These are phyloP conservation scores for Diplosoma virens DNA, from an alignment of 23 tunicate genomes.

Conservation along the genomic window DNA sequence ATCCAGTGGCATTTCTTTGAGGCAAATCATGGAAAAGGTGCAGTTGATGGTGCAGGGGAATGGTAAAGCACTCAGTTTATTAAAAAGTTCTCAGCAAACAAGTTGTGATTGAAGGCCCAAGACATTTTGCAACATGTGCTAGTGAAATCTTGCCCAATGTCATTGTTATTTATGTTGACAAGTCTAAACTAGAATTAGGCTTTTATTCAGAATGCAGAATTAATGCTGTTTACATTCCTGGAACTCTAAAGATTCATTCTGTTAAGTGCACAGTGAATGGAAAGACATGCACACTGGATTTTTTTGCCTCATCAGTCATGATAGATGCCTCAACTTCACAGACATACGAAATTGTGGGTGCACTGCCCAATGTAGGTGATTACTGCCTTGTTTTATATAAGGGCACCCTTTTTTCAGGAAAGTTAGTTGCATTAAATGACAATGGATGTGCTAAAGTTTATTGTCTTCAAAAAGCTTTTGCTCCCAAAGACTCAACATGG, in stretches of 20 bases:
- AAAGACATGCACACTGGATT: background rate
- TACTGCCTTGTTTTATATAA: background rate
- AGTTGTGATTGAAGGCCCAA: background rate
- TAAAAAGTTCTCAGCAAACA: background rate
- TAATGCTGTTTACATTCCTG: background rate
- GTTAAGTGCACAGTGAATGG: background rate
- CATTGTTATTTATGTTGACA: too few relatives aligned
- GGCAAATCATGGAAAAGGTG: conserved; percentile 14
- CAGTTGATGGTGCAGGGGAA: conserved; percentile 3
- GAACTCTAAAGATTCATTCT: background rate
- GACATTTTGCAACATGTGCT: background rate
- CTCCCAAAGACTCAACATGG: background rate
- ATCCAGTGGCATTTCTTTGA: background rate
- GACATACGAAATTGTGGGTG: background rate
- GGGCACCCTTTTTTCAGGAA: background rate
- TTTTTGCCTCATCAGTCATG: background rate
- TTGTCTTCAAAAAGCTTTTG: background rate
- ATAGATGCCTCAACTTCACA: background rate
- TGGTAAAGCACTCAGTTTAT: background rate
- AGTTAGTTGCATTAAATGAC: background rate
- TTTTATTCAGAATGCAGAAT: background rate
- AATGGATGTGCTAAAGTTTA: background rate
- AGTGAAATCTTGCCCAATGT: background rate
- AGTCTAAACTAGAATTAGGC: background rate
- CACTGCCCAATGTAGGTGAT: background rate